Evolutionary conservation across 2,113 vertebrate species (phyloP).

Genomic region (Seriola quinqueradiata): DNA sequence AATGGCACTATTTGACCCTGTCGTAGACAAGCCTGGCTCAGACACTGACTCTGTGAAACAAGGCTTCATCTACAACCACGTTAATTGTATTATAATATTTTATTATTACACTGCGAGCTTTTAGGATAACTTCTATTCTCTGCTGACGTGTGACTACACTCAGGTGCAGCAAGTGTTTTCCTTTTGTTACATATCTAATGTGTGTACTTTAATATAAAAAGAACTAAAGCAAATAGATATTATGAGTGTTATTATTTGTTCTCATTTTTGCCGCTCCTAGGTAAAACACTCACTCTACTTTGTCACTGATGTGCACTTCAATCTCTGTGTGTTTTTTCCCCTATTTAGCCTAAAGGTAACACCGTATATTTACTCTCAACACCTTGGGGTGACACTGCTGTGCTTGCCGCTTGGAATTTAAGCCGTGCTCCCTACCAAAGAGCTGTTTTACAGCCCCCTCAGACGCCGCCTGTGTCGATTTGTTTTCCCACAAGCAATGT

Average conservation of each 20-base stretch:
- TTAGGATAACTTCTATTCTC: neutral
- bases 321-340: slow-evolving; percentile 51
- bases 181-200: slow-evolving; percentile 8
- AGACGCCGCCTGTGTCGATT: slow-evolving; percentile 67
- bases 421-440: slow-evolving; percentile 57
- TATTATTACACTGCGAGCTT: neutral
- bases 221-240: neutral
- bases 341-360: slow-evolving; percentile 71
- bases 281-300: slow-evolving; percentile 35
- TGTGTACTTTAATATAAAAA: neutral
- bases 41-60: neutral
- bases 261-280: slow-evolving; percentile 24
- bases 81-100: neutral
- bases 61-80: neutral
- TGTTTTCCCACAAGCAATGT: slow-evolving; percentile 75
- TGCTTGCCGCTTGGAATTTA: slow-evolving; percentile 70
- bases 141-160: neutral
- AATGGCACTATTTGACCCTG: neutral
- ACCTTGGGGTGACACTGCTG: slow-evolving; percentile 71
- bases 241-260: slow-evolving; percentile 37
- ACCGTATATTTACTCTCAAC: slow-evolving; percentile 75
- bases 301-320: slow-evolving; percentile 57
- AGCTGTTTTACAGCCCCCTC: slow-evolving; percentile 68
- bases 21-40: neutral
- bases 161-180: neutral